Percentiles rank a stretch among this genome's conserved stretches.
Conservation (phyloP, 2,113 vertebrate genomes). For the Myiagra hebetior region DNA sequence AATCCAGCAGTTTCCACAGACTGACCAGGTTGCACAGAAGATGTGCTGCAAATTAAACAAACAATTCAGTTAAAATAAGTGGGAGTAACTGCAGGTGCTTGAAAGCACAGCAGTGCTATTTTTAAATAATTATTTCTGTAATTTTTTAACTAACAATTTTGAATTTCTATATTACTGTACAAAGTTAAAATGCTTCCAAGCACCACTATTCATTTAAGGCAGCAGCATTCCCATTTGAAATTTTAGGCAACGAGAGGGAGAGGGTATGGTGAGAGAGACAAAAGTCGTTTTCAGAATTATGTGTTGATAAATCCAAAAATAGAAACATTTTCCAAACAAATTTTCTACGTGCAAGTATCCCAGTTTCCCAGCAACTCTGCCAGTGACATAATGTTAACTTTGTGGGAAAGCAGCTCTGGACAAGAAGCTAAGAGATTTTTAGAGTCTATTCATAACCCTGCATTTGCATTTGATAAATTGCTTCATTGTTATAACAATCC, state of each 20-base stretch:
- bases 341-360: background rate
- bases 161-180: background rate
- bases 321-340: background rate
- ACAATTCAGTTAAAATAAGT: background rate
- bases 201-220: background rate
- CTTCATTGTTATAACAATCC: background rate
- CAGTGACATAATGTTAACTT: background rate
- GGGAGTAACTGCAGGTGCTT: background rate
- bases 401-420: conserved; percentile 18
- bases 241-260: background rate
- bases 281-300: background rate
- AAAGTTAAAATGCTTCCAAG: background rate
- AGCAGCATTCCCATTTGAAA: background rate
- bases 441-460: conserved; percentile 14
- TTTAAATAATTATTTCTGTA: background rate
- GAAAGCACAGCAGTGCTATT: background rate
- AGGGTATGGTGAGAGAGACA: background rate
- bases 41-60: background rate
- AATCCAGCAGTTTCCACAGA: background rate
- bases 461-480: conserved; percentile 40
- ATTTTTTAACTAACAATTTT: background rate
- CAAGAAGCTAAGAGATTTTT: background rate
- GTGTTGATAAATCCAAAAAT: background rate
- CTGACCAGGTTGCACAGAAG: background rate
- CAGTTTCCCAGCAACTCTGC: background rate